phyloP scores from a whole-genome alignment of 1,140 invertebrate species.

The Ostrea denselamellosa region DNA sequence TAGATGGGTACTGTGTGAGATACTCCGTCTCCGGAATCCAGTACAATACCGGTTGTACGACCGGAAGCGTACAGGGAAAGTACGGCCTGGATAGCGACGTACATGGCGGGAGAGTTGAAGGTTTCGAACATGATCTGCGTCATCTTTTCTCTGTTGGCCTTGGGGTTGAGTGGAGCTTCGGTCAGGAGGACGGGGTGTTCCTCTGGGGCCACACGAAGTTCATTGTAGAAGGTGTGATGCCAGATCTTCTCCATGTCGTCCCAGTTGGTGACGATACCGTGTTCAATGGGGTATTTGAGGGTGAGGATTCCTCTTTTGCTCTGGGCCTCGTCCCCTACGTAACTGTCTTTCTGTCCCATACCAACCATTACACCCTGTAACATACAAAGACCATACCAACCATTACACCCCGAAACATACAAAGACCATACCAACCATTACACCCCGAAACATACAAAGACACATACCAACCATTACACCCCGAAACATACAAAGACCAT shows the following conservation, averaged over 20 bases:
- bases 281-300: constrained; percentile 80
- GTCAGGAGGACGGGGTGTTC: constrained; percentile 70
- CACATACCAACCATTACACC: constrained; percentile 58
- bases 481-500: too few species aligned
- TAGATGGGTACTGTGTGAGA: constrained; percentile 94
- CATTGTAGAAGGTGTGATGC: constrained; percentile 86
- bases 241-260: constrained; percentile 94
- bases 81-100: constrained; percentile 93
- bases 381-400: constrained; percentile 67
- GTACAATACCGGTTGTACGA: constrained; percentile 94
- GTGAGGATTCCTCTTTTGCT: constrained; percentile 84
- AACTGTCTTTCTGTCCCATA: constrained; percentile 79
- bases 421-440: constrained; percentile 64
- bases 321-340: constrained; percentile 81
- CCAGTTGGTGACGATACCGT: constrained; percentile 81
- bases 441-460: too few species aligned
- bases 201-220: constrained; percentile 81
- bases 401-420: too few species aligned
- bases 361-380: constrained; percentile 20
- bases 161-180: constrained; percentile 80
- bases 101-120: constrained; percentile 96
- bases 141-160: constrained; percentile 52
- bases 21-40: constrained; percentile 93
- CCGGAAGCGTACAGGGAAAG: constrained; percentile 92
- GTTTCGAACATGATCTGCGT: constrained; percentile 79